phyloP scores from a whole-genome alignment of 2,888 invertebrate species.

The Melanostoma mellinum region DNA sequence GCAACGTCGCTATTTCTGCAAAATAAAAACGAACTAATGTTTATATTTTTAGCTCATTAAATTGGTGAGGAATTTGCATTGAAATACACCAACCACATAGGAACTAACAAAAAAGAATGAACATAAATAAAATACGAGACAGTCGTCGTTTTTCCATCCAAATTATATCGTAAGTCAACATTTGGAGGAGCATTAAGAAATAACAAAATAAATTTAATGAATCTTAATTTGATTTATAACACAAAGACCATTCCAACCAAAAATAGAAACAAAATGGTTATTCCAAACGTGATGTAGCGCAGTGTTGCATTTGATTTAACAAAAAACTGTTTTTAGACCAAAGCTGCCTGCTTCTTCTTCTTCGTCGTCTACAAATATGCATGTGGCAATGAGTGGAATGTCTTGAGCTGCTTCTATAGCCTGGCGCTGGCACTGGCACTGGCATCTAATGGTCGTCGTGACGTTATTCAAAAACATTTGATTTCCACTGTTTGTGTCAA shows the following conservation, averaged over 20 bases:
- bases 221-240: slow-evolving; percentile 58
- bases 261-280: slow-evolving; percentile 43
- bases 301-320: too few species aligned
- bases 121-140: slow-evolving; percentile 25
- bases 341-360: too few species aligned
- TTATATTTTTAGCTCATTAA: slow-evolving; percentile 70
- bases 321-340: too few species aligned
- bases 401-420: too few species aligned
- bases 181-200: not conserved
- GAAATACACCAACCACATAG: not conserved
- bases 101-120: slow-evolving; percentile 9
- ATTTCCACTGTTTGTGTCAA: too few species aligned
- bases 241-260: slow-evolving; percentile 56
- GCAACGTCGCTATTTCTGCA: slow-evolving; percentile 23
- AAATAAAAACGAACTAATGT: slow-evolving; percentile 47
- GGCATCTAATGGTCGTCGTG: not conserved
- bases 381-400: too few species aligned
- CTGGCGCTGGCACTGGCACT: not conserved
- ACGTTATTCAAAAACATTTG: not conserved
- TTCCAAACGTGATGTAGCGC: not conserved
- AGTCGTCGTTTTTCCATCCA: slow-evolving; percentile 4
- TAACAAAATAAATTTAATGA: slow-evolving; percentile 6
- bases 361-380: too few species aligned
- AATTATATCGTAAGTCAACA: slow-evolving; percentile 12
- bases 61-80: slow-evolving; percentile 66